A percentile compares a stretch with the other conserved stretches of the same genome.
Evolutionary conservation across 2,113 vertebrate genomes (phyloP).

Genomic region (Hypocryptadius cinnamomeus): DNA sequence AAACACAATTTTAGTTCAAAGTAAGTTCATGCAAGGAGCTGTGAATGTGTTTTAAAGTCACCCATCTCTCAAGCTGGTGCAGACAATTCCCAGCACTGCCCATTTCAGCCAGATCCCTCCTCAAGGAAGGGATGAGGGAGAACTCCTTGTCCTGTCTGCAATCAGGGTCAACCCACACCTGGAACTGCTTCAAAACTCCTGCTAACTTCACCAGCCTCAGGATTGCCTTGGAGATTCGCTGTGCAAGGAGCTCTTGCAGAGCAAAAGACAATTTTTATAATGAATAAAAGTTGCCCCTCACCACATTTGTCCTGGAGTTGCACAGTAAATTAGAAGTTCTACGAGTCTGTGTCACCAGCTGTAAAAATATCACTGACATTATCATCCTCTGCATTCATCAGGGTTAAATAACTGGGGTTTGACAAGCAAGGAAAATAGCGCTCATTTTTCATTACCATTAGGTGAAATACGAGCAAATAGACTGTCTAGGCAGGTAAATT

Average conservation of each 20-base stretch:
- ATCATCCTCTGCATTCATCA: background rate
- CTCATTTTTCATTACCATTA: constrained; percentile 36
- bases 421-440: constrained; percentile 24
- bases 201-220: background rate
- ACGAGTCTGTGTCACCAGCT: background rate
- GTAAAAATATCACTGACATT: background rate
- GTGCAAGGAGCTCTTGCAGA: background rate
- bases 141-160: rapidly evolving
- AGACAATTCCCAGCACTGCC: background rate
- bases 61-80: background rate
- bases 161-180: background rate
- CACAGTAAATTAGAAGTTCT: background rate
- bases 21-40: background rate
- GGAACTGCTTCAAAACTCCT: background rate
- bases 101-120: background rate
- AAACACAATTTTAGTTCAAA: background rate
- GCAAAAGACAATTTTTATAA: background rate
- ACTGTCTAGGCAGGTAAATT: background rate
- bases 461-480: background rate
- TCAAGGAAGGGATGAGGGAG: background rate
- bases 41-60: background rate
- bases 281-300: background rate
- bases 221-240: background rate
- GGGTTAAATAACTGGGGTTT: background rate
- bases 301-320: background rate